Conservation (phyloP, 92 coral and sea anemone genomes). For the Umimayanthus chanpuru region DNA sequence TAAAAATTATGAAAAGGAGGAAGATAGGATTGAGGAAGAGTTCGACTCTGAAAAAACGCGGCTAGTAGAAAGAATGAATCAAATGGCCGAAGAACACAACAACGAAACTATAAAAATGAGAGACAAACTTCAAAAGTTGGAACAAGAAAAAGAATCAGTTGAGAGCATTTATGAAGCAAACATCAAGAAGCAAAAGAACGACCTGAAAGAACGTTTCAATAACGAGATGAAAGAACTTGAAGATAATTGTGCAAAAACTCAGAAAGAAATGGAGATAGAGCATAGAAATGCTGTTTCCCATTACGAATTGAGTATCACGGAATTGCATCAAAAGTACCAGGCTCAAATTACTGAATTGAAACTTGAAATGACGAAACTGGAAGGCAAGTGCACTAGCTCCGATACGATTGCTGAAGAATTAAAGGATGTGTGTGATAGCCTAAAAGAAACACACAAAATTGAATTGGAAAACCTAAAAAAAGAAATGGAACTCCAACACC, state of each 20-base stretch:
- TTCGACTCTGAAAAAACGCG: background rate
- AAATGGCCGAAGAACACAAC: slow-evolving; percentile 3
- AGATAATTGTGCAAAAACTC: background rate
- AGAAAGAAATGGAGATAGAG: background rate
- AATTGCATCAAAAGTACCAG: background rate
- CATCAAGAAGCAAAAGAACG: background rate
- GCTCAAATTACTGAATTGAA: background rate
- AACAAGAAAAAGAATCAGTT: background rate
- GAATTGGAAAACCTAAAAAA: background rate
- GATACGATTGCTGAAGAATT: background rate
- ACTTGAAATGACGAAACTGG: background rate
- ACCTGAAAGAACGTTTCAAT: background rate
- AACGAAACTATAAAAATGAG: background rate
- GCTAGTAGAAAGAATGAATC: background rate
- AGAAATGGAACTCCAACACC: background rate
- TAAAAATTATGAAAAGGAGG: background rate
- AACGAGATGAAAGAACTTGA: slow-evolving; percentile 20
- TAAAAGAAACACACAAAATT: background rate
- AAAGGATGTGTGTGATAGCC: background rate
- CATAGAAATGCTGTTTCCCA: slow-evolving; percentile 6
- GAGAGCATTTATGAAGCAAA: background rate
- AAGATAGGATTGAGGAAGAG: background rate
- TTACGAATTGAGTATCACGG: background rate
- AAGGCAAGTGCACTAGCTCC: background rate
- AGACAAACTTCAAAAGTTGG: slow-evolving; percentile 19